A percentile compares a stretch with the other conserved stretches of the same genome.
Evolutionary conservation across 2,113 vertebrate genomes (phyloP).

Genomic region (Capreolus pygargus): DNA sequence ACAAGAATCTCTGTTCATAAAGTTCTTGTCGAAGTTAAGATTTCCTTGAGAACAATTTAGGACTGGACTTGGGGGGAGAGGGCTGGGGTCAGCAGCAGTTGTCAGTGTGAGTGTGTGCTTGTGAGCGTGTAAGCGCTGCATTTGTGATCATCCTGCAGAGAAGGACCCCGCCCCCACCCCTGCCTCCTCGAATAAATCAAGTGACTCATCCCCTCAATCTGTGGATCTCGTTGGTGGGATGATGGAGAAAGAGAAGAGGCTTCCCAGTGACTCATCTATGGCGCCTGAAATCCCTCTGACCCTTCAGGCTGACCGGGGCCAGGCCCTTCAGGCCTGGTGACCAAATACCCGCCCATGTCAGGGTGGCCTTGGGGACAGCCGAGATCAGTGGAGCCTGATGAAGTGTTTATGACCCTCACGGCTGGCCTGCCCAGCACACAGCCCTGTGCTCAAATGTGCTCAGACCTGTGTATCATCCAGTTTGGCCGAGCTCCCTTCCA

Average conservation of each 20-base stretch:
- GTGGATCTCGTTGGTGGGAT: not conserved
- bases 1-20: not conserved
- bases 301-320: not conserved
- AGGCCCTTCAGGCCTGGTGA: not conserved
- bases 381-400: not conserved
- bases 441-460: not conserved
- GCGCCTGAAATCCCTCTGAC: not conserved
- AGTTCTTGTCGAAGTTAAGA: constrained; percentile 34
- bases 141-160: not conserved
- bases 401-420: not conserved
- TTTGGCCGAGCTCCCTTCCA: not conserved
- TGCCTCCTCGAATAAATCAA: fast-evolving
- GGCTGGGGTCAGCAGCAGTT: not conserved
- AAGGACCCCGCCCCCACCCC: not conserved
- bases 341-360: not conserved
- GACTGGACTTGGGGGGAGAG: not conserved
- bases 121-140: not conserved
- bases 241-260: not conserved
- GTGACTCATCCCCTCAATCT: not conserved
- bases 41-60: not conserved
- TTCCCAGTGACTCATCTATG: not conserved
- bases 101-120: not conserved
- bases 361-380: not conserved
- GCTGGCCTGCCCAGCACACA: not conserved
- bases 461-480: not conserved